Evolutionary conservation across 2,888 invertebrate genomes (phyloP).

Genomic region (Automeris io): DNA sequence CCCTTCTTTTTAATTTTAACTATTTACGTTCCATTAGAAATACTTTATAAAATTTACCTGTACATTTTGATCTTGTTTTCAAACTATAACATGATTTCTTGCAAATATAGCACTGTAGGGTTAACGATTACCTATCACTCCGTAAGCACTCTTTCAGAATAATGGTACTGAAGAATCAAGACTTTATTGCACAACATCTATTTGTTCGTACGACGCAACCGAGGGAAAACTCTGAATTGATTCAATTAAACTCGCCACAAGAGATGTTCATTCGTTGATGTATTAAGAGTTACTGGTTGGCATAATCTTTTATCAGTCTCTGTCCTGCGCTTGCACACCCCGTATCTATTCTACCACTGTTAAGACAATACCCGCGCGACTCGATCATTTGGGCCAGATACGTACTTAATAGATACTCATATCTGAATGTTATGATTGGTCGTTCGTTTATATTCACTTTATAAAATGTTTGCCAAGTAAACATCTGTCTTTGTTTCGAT

Average conservation of each 20-base stretch:
- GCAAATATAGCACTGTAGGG: conserved; percentile 5
- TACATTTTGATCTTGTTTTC: conserved; percentile 24
- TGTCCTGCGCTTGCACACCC: conserved; percentile 42
- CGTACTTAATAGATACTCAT: conserved; percentile 31
- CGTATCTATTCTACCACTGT: conserved; percentile 32
- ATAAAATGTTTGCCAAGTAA: conserved; percentile 40
- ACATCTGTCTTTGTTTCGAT: conserved; percentile 47
- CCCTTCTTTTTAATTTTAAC: no score
- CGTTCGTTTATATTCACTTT: conserved; percentile 51
- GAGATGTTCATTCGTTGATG: conserved; percentile 48
- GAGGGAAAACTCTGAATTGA: conserved; percentile 66
- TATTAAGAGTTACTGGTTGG: conserved; percentile 61
- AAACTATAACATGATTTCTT: conserved; percentile 13
- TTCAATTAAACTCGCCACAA: conserved; percentile 43
- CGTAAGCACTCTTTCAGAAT: conserved; percentile 2
- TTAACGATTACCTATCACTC: conserved; percentile 16
- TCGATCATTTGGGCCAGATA: conserved; percentile 46
- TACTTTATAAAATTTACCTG: no score
- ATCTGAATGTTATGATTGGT: conserved; percentile 61
- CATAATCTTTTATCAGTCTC: conserved; percentile 67
- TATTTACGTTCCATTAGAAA: no score
- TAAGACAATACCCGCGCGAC: conserved; percentile 50
- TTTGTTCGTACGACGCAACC: conserved; percentile 10
- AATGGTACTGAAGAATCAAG: not conserved
- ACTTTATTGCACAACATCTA: conserved; percentile 1